Base-by-base conservation (phyloP, 30 jellyfish, hydroid and myxozoan genomes). In the Chrysaora quinquecirrha region DNA sequence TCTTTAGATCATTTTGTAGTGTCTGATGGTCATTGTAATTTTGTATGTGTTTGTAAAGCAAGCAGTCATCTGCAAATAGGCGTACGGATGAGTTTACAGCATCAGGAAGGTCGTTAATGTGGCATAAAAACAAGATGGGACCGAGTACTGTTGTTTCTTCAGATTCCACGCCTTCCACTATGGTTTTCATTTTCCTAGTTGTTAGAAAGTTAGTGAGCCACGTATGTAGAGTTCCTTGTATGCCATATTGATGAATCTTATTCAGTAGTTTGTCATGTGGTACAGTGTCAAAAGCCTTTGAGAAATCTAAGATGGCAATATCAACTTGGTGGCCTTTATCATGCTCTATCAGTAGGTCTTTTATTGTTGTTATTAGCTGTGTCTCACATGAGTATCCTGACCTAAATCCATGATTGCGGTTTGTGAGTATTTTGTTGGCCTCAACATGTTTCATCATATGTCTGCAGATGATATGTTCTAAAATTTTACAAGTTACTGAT, bases 361-460 rank as follows among this genome's bases (percentile, higher is more conserved):
- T 47, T 29, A 74, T 74, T 10, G 76, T 74, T 18, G n/a, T 48
- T n/a, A 74, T 74, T 35, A 43, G 58, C 30, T 76, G 80, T 30
- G 63, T 76, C 83, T 76, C 82, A 76, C 80, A 76, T 47, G 88
- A 76, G 30, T 34, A 83, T 24, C 68, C 43, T 18, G 38, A 30
- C 58, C 88, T 56, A 61, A 76, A 76, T 76, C 88, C 88, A 76
- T 76, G 88, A 29, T 76, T 66, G 48, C 18, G 58, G 2, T 28
- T 64, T 23, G 83, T 56, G 31, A 76, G 23, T 12, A 76, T 62
- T 83, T 76, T 58, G 30, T 61, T 71, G 25, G 56, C 31, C 33
- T 76, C 88, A 25, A 56, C 31, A 46, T 56, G 88, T 7, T 23
- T 58, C 64, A 61, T 32, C 19, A 76, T 34, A 61, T 61, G 88